These are phyloP conservation scores for Platycnemis pennipes DNA, from an alignment of 2,888 invertebrate species.

Conservation along the genomic window DNA sequence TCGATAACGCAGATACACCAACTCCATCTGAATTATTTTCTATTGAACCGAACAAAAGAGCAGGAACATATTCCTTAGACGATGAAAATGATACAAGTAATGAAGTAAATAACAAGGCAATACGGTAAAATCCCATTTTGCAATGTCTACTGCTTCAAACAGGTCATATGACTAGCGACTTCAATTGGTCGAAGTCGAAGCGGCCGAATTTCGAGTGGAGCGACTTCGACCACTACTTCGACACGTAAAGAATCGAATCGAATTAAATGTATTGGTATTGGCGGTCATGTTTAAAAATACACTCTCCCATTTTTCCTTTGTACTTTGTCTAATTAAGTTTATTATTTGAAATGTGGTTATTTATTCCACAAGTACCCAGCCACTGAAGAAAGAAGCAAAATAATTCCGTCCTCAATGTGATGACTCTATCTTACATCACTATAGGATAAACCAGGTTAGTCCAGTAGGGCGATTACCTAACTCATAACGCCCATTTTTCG, in stretches of 20 bases:
- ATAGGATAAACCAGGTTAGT: too few species aligned
- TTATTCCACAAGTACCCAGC: too few species aligned
- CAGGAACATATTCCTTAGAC: conserved; percentile 52
- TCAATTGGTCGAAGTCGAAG: background rate
- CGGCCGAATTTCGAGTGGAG: too few species aligned
- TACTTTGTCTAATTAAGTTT: too few species aligned
- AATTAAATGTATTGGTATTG: background rate
- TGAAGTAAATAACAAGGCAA: background rate
- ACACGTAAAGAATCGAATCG: background rate
- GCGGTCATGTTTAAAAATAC: too few species aligned
- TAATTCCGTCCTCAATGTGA: too few species aligned
- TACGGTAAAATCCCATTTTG: conserved; percentile 76
- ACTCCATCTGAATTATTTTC: conserved; percentile 2
- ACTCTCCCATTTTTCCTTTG: too few species aligned
- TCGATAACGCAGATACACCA: conserved; percentile 43
- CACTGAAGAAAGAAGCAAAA: too few species aligned
- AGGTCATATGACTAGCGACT: background rate
- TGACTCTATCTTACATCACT: too few species aligned
- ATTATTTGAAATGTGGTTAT: too few species aligned
- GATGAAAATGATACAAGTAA: background rate
- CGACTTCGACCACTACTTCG: background rate
- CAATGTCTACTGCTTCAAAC: background rate
- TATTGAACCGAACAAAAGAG: background rate
- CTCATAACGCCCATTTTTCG: too few species aligned
- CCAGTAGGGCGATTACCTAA: too few species aligned